Percentiles rank a stretch among this genome's conserved stretches.
These are phyloP conservation scores for Sphaerodactylus townsendi DNA, from an alignment of 2,113 vertebrate species.

Conservation along the genomic window DNA sequence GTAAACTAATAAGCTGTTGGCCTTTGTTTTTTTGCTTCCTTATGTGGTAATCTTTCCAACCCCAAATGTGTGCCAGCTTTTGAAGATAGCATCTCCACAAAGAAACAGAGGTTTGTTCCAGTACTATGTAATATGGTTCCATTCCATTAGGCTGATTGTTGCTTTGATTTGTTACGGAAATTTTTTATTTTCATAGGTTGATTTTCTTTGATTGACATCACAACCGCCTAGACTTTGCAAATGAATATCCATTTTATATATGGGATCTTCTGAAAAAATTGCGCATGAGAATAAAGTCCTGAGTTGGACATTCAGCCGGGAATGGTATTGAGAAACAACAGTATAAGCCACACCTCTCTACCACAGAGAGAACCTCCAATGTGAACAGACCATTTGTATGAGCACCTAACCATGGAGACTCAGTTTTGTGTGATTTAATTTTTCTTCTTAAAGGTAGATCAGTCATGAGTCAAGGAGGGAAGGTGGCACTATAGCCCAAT, in stretches of 20 bases:
- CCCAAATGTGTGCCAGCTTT: not conserved
- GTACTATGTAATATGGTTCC: not conserved
- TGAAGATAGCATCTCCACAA: not conserved
- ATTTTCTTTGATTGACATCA: not conserved
- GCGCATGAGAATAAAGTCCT: not conserved
- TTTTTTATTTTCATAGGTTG: not conserved
- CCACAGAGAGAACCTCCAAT: not conserved
- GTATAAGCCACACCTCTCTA: not conserved
- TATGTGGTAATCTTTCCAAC: not conserved
- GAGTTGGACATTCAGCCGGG: not conserved
- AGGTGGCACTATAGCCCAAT: too few species aligned
- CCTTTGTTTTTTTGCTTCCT: slow-evolving; percentile 2
- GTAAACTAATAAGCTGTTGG: slow-evolving; percentile 8
- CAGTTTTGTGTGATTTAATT: not conserved
- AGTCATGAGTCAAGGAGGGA: too few species aligned
- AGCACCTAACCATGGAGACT: not conserved
- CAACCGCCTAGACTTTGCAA: not conserved
- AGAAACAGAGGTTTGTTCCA: not conserved
- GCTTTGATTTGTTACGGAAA: not conserved
- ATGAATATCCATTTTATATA: not conserved
- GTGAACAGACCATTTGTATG: not conserved
- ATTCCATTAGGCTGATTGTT: not conserved
- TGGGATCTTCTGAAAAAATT: not conserved
- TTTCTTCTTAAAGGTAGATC: not conserved
- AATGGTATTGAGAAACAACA: too few species aligned